Evolutionary conservation across 2,113 vertebrate genomes (phyloP).

Genomic region (Scatophagus argus): DNA sequence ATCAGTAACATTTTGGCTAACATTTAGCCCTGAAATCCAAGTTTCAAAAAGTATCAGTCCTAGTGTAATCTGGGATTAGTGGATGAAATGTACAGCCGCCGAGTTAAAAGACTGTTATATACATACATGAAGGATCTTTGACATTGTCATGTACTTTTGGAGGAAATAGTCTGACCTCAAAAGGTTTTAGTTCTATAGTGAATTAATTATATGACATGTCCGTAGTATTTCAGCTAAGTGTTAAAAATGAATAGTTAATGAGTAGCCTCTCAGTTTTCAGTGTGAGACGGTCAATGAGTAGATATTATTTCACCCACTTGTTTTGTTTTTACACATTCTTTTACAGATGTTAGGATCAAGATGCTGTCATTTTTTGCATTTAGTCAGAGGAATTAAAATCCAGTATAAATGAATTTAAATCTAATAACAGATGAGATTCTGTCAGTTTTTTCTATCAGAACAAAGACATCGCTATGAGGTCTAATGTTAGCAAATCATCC

Average conservation of each 20-base stretch:
- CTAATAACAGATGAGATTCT: slow-evolving; percentile 34
- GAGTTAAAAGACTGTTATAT: background rate
- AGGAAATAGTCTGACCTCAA: background rate
- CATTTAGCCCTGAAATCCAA: background rate
- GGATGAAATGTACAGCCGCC: background rate
- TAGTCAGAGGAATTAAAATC: slow-evolving; percentile 68
- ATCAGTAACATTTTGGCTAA: background rate
- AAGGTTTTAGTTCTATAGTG: slow-evolving; percentile 19
- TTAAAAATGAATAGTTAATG: slow-evolving; percentile 63
- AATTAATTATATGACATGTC: slow-evolving; percentile 11
- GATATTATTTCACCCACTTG: too few species aligned
- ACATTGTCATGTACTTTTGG: background rate
- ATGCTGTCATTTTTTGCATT: slow-evolving; percentile 51
- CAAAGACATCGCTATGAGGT: slow-evolving; percentile 28
- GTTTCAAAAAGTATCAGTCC: background rate
- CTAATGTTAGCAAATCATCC: slow-evolving; percentile 29
- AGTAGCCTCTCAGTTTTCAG: slow-evolving; percentile 23
- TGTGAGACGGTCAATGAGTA: background rate
- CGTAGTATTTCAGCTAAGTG: slow-evolving; percentile 36
- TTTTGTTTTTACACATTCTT: slow-evolving; percentile 86
- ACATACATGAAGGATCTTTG: background rate
- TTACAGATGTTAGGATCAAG: slow-evolving; percentile 54
- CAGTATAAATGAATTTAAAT: too few species aligned
- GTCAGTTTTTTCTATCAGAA: slow-evolving; percentile 44
- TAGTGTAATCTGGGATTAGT: background rate